Conservation (phyloP, 64 coral and sea anemone species). For the Porites australiensis region DNA sequence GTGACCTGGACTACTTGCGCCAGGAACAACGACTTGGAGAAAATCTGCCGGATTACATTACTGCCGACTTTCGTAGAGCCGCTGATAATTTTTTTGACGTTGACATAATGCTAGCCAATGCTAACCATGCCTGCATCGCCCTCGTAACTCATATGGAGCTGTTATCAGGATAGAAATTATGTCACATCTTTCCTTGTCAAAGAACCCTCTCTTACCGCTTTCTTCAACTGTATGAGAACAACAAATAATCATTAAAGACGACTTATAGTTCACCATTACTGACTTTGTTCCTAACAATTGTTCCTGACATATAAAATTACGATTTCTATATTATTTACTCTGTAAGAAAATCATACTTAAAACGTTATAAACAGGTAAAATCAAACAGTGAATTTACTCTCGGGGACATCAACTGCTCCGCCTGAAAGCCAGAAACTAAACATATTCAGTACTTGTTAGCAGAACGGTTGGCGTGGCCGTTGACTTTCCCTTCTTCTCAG, state of each 20-base stretch:
- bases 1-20: slow-evolving; percentile 3
- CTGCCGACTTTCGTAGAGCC: slow-evolving; percentile 3
- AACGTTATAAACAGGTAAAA: not conserved
- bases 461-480: too few relatives aligned
- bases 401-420: not conserved
- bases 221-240: too few relatives aligned
- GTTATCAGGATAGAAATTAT: slow-evolving; percentile 4
- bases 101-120: slow-evolving; percentile 10
- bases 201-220: not conserved
- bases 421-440: not conserved
- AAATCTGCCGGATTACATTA: slow-evolving; percentile 19
- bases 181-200: not conserved
- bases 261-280: too few relatives aligned
- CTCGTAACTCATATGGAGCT: slow-evolving; percentile 10
- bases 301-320: too few relatives aligned
- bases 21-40: slow-evolving; percentile 4
- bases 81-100: slow-evolving; percentile 35
- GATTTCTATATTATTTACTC: too few relatives aligned
- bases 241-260: too few relatives aligned
- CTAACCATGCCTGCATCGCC: slow-evolving; percentile 23
- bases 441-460: too few relatives aligned
- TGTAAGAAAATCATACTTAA: too few relatives aligned
- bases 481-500: too few relatives aligned
- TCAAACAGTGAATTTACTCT: slow-evolving; percentile 1
- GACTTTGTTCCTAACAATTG: too few relatives aligned